phyloP scores from a whole-genome alignment of 2,888 invertebrate species.

The Odontocolon sp. region DNA sequence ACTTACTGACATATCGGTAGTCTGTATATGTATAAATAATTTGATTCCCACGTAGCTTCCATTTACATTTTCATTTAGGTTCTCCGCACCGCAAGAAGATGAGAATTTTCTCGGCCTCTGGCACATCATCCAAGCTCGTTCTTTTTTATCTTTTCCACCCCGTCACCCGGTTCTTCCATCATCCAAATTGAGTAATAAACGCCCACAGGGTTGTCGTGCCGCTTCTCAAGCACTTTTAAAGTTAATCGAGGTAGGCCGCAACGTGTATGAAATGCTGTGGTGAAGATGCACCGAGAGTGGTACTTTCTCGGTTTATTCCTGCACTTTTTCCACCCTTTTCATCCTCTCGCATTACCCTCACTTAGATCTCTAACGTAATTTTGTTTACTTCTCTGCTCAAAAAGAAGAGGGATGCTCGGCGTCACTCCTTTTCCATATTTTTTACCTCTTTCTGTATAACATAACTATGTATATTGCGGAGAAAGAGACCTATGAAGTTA shows the following conservation, averaged over 20 bases:
- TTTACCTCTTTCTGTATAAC: neutral
- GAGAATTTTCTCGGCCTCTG: neutral
- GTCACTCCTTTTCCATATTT: slow-evolving; percentile 17
- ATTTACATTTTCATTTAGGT: too few relatives aligned
- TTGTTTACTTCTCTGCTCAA: neutral
- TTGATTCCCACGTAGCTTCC: too few relatives aligned
- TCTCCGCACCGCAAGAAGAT: neutral
- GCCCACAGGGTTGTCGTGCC: slow-evolving; percentile 60
- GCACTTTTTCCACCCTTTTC: slow-evolving; percentile 54
- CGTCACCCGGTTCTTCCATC: slow-evolving; percentile 70
- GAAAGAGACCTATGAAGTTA: slow-evolving; percentile 22
- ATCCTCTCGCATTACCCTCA: neutral
- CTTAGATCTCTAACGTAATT: neutral
- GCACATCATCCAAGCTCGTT: slow-evolving; percentile 6
- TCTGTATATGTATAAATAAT: slow-evolving; percentile 25
- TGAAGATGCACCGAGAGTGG: slow-evolving; percentile 49
- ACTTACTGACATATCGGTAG: slow-evolving; percentile 35
- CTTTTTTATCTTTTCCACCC: slow-evolving; percentile 11
- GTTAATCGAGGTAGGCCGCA: slow-evolving; percentile 70
- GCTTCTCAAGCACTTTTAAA: slow-evolving; percentile 72
- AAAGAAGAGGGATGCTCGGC: slow-evolving; percentile 6
- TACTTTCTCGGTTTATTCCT: slow-evolving; percentile 57
- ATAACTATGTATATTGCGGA: neutral
- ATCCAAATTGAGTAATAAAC: slow-evolving; percentile 78
- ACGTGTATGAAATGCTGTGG: slow-evolving; percentile 59